Evolutionary conservation across 2,797 vertebrate genomes (phyloP).

Genomic region (Mormyrops boulengeri): DNA sequence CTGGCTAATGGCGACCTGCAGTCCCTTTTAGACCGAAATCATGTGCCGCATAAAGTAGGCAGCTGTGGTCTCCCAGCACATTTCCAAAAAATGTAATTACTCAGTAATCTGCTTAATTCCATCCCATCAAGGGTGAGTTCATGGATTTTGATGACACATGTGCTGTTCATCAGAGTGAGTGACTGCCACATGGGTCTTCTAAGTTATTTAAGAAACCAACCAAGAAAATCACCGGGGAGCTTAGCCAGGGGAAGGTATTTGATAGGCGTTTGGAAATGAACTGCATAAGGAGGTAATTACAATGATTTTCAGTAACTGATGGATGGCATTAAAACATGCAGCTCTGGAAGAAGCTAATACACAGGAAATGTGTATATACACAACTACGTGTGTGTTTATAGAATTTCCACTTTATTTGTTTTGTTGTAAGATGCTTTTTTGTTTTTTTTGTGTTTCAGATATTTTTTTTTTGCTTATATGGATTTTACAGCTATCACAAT

Average conservation of each 20-base stretch:
- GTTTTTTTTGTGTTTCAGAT: background rate
- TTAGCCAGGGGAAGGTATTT: background rate
- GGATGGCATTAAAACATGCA: background rate
- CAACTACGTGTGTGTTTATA: background rate
- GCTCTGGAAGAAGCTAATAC: background rate
- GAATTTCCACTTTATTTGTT: background rate
- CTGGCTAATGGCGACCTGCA: background rate
- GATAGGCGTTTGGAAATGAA: background rate
- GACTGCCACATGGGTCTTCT: background rate
- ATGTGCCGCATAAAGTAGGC: background rate
- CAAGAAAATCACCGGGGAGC: background rate
- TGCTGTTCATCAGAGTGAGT: background rate
- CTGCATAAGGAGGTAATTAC: background rate
- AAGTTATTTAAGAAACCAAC: background rate
- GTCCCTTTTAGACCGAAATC: background rate
- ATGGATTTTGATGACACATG: background rate
- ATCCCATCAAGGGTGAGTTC: background rate
- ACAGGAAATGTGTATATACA: background rate
- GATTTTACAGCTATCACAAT: background rate
- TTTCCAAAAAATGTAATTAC: background rate
- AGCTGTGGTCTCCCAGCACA: background rate
- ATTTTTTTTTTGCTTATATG: background rate
- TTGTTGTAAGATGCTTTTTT: background rate
- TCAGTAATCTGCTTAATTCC: background rate
- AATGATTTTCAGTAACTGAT: background rate